Evolutionary conservation across 2,888 invertebrate species (phyloP).

Genomic region (Lasioglossum villosulum): DNA sequence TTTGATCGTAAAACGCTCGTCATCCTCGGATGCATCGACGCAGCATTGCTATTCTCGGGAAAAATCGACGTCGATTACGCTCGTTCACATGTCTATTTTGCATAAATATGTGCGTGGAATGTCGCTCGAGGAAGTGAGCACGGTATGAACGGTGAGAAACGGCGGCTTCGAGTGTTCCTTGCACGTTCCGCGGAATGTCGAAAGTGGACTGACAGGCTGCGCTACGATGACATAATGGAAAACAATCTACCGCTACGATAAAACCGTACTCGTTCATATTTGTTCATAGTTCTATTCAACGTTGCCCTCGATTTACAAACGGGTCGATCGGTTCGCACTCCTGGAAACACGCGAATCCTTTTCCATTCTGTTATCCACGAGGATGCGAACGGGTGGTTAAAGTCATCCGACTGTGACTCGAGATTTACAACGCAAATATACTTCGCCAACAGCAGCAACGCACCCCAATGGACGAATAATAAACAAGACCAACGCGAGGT

Average conservation of each 20-base stretch:
- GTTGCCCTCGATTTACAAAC: neutral
- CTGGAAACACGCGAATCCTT: neutral
- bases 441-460: neutral
- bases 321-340: neutral
- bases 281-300: neutral
- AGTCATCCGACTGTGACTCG: neutral
- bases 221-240: conserved; percentile 8
- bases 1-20: conserved; percentile 5
- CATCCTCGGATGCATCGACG: neutral
- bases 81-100: conserved; percentile 17
- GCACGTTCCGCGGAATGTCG: neutral
- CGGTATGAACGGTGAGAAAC: neutral
- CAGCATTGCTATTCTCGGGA: conserved; percentile 18
- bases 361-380: neutral
- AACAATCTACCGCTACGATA: neutral
- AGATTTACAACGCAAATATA: neutral
- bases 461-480: conserved; percentile 21
- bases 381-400: neutral
- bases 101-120: conserved; percentile 45
- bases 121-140: conserved; percentile 22
- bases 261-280: neutral
- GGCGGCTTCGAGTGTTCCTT: conserved; percentile 10
- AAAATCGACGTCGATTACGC: conserved; percentile 35
- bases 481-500: neutral
- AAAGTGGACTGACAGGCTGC: neutral